Percentiles rank a stretch among this genome's conserved stretches.
phyloP scores from a whole-genome alignment of 2,797 vertebrate species.

The Gambelia wislizenii region DNA sequence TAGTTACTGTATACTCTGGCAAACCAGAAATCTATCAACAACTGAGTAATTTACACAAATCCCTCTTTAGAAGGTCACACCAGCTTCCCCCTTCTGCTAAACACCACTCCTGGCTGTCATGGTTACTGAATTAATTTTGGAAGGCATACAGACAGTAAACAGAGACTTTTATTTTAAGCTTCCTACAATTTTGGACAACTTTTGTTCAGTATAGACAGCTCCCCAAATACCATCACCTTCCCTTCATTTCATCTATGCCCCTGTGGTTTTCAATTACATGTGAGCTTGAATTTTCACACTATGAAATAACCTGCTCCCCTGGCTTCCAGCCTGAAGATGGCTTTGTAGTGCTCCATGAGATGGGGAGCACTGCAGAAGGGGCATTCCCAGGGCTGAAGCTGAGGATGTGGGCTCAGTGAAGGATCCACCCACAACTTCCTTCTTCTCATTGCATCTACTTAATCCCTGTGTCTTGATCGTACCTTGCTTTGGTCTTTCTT shows the following conservation, averaged over 20 bases:
- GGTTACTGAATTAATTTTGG: conserved; percentile 12
- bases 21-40: not conserved
- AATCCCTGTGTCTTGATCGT: not conserved
- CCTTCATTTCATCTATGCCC: not conserved
- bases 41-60: not conserved
- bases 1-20: not conserved
- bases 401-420: not conserved
- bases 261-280: not conserved
- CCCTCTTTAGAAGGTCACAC: not conserved
- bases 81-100: not conserved
- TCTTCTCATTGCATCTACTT: not conserved
- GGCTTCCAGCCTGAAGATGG: not conserved
- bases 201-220: not conserved
- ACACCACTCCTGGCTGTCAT: not conserved
- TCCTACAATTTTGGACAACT: not conserved
- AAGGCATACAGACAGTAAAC: not conserved
- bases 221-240: not conserved
- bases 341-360: not conserved
- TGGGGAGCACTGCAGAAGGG: not conserved
- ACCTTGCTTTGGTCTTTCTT: conserved; percentile 75
- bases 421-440: not conserved
- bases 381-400: not conserved
- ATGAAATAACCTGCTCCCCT: not conserved
- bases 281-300: not conserved
- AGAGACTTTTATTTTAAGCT: not conserved